A percentile compares a stretch with the other conserved stretches of the same genome.
phyloP scores from a whole-genome alignment of 1,140 invertebrate genomes.

The Hycleus phaleratus region DNA sequence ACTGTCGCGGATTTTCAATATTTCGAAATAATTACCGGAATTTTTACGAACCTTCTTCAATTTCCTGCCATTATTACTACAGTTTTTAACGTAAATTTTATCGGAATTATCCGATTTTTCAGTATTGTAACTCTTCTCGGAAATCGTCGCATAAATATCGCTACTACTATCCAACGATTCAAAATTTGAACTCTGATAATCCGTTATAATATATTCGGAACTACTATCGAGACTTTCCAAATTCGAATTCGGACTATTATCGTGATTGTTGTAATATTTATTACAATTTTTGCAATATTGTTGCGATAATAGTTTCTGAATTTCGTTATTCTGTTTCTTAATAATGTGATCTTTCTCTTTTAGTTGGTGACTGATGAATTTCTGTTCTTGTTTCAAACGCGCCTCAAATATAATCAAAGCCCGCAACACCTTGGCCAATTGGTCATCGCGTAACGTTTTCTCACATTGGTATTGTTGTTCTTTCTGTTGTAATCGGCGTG shows the following conservation, averaged over 20 bases:
- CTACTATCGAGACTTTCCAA: conserved; percentile 51
- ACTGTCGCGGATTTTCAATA: conserved; percentile 44
- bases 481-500: conserved; percentile 51
- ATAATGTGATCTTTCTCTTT: conserved; percentile 64
- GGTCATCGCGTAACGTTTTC: conserved; percentile 54
- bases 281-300: conserved; percentile 52
- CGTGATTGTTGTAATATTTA: conserved; percentile 46
- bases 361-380: conserved; percentile 58
- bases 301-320: conserved; percentile 47
- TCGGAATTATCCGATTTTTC: conserved; percentile 31
- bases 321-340: conserved; percentile 59
- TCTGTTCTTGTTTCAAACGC: conserved; percentile 64
- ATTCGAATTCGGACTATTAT: conserved; percentile 46
- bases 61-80: conserved; percentile 46
- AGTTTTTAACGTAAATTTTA: conserved; percentile 55
- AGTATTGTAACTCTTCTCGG: conserved; percentile 43
- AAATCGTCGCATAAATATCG: conserved; percentile 48
- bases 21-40: conserved; percentile 45
- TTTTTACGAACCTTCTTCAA: conserved; percentile 48
- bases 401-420: conserved; percentile 63
- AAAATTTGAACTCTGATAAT: conserved; percentile 38
- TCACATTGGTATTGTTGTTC: conserved; percentile 53
- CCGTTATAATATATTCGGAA: conserved; percentile 46
- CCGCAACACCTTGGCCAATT: conserved; percentile 57
- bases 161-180: conserved; percentile 50